Percentiles rank a stretch among this genome's conserved stretches.
Evolutionary conservation across 2,113 vertebrate genomes (phyloP).

Genomic region (Bujurquina vittata): DNA sequence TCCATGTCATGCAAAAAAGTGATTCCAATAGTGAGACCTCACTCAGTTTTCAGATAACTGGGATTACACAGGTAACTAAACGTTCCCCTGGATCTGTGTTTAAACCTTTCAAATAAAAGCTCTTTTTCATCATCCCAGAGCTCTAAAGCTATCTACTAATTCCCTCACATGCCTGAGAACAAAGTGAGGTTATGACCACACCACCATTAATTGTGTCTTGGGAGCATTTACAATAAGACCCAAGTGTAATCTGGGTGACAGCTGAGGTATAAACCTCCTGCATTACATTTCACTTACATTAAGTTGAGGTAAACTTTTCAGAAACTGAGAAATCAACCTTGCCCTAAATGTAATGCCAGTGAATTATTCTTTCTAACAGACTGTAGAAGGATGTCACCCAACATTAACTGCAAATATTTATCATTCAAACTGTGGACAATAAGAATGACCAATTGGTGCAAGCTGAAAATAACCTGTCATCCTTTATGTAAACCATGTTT

Average conservation of each 20-base stretch:
- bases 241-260: background rate
- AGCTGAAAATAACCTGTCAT: background rate
- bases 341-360: background rate
- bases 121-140: background rate
- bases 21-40: background rate
- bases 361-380: background rate
- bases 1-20: background rate
- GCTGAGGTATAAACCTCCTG: background rate
- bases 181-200: background rate
- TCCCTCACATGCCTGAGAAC: background rate
- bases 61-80: background rate
- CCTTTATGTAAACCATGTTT: background rate
- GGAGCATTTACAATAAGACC: background rate
- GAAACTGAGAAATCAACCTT: background rate
- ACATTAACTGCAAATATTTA: background rate
- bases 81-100: background rate
- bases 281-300: background rate
- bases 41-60: background rate
- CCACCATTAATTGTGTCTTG: background rate
- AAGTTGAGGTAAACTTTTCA: conserved; percentile 1
- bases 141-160: background rate
- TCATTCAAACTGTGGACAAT: background rate
- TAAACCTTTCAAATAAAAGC: background rate
- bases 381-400: background rate
- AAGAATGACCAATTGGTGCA: background rate